These are phyloP conservation scores for Tetramorium alpestre DNA, from an alignment of 1,140 invertebrate genomes.

Conservation along the genomic window DNA sequence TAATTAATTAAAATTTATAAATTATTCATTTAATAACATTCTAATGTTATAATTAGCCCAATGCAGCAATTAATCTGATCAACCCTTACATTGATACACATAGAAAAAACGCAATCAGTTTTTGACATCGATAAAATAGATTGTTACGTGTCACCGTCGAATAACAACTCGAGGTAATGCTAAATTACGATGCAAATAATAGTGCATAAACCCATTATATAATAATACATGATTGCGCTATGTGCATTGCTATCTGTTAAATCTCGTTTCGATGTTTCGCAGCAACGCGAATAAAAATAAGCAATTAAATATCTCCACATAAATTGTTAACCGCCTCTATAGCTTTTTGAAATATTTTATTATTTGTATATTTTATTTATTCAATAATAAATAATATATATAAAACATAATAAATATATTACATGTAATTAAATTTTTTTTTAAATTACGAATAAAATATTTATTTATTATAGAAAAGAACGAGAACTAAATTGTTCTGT, in stretches of 20 bases:
- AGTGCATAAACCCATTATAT: background rate
- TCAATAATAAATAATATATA: background rate
- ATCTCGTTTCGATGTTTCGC: constrained; percentile 26
- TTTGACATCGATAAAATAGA: constrained; percentile 4
- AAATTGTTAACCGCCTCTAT: background rate
- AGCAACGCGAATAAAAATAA: background rate
- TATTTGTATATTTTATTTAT: background rate
- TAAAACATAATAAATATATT: background rate
- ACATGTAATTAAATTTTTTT: no score
- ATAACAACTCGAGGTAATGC: background rate
- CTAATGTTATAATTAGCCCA: background rate
- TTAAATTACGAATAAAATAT: background rate
- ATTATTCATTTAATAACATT: constrained; percentile 3
- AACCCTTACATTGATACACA: background rate
- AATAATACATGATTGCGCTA: background rate
- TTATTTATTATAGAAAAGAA: background rate
- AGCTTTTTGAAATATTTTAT: background rate
- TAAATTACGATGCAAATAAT: constrained; percentile 13
- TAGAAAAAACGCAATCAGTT: background rate
- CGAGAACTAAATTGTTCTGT: background rate
- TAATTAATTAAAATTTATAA: constrained; percentile 16
- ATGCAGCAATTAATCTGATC: background rate
- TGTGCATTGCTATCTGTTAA: background rate
- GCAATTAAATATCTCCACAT: background rate
- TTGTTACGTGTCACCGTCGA: background rate